These are phyloP conservation scores for Psylliodes chrysocephalus DNA, from an alignment of 2,888 invertebrate genomes.

Conservation along the genomic window DNA sequence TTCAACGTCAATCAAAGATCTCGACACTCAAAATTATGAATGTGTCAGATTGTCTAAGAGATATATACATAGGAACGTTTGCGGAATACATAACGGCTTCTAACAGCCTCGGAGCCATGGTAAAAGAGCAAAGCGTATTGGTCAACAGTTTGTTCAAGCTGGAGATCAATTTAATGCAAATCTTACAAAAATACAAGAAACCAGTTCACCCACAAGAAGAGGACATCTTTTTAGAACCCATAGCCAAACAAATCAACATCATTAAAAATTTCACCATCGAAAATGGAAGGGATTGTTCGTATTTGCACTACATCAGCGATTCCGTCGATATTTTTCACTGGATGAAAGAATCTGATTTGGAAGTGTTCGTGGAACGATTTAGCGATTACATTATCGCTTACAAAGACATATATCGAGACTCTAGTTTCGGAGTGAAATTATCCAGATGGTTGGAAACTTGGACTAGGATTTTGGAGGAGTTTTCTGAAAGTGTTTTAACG, in stretches of 20 bases:
- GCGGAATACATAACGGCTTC: conserved; percentile 77
- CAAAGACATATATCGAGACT: conserved; percentile 26
- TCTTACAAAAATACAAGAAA: conserved; percentile 42
- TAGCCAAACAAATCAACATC: conserved; percentile 37
- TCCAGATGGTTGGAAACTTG: conserved; percentile 41
- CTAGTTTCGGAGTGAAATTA: conserved; percentile 33
- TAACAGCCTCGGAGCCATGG: conserved; percentile 81
- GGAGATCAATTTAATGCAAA: conserved; percentile 38
- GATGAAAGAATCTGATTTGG: conserved; percentile 39
- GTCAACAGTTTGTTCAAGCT: conserved; percentile 81
- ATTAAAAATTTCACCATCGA: conserved; percentile 31
- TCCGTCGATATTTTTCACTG: conserved; percentile 42
- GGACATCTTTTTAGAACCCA: conserved; percentile 39
- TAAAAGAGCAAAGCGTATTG: conserved; percentile 77
- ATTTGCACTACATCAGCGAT: conserved; percentile 38
- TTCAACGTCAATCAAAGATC: neutral
- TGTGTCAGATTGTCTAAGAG: conserved; percentile 38
- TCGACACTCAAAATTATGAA: conserved; percentile 45
- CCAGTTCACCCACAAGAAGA: conserved; percentile 38
- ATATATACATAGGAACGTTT: conserved; percentile 69
- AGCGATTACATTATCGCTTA: conserved; percentile 28
- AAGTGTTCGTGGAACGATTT: conserved; percentile 35
- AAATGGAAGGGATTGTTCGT: conserved; percentile 23
- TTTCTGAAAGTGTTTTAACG: conserved; percentile 35
- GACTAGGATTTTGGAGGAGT: conserved; percentile 38